These are phyloP conservation scores for Eubucco bourcierii DNA, from an alignment of 2,113 vertebrate species.

Conservation along the genomic window DNA sequence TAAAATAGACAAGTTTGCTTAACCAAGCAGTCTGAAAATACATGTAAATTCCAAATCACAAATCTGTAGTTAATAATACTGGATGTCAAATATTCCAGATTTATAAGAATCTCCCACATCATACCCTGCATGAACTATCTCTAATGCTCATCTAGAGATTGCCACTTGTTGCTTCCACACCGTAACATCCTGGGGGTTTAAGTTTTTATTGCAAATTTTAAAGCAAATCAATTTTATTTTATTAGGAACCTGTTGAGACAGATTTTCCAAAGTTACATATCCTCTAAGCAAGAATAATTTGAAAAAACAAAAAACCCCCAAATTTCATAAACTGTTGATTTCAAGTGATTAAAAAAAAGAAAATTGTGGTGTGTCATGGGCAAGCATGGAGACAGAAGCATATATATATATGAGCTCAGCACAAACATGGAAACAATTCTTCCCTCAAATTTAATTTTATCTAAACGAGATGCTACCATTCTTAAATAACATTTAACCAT, in stretches of 20 bases:
- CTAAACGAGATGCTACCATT: too few relatives aligned
- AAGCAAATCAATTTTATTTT: background rate
- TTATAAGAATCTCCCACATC: background rate
- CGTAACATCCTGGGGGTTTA: accelerated
- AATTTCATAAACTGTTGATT: background rate
- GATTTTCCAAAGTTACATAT: background rate
- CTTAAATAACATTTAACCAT: too few relatives aligned
- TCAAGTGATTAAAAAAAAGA: background rate
- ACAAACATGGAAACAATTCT: too few relatives aligned
- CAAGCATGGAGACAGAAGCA: background rate
- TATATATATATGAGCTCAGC: too few relatives aligned
- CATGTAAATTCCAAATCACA: too few relatives aligned
- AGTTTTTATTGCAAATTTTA: background rate
- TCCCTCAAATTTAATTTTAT: too few relatives aligned
- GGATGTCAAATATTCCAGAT: too few relatives aligned
- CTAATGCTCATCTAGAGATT: background rate
- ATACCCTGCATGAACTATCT: background rate
- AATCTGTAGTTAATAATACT: too few relatives aligned
- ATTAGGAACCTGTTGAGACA: too few relatives aligned
- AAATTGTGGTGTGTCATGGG: too few relatives aligned
- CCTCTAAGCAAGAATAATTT: background rate
- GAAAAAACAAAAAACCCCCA: too few relatives aligned
- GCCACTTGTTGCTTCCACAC: background rate
- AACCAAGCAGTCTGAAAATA: too few relatives aligned
- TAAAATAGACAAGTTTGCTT: background rate